Evolutionary conservation across 2,888 invertebrate species (phyloP).

Genomic region (Nymphalis polychloros): DNA sequence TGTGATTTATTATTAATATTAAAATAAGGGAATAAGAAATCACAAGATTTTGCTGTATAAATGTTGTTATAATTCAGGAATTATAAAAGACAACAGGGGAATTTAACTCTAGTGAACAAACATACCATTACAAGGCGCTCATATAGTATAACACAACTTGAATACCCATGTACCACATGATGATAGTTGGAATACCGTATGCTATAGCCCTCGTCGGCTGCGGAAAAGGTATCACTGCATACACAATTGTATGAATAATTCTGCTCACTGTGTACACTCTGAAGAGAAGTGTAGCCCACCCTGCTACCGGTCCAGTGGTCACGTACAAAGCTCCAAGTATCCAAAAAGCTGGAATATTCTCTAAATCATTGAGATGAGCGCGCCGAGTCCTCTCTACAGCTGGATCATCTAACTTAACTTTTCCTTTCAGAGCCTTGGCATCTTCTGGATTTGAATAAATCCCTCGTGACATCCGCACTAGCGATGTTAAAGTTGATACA

Average conservation of each 20-base stretch:
- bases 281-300: slow-evolving; percentile 65
- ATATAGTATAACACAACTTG: slow-evolving; percentile 54
- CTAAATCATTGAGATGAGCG: slow-evolving; percentile 87
- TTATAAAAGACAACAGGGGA: not conserved
- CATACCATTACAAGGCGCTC: slow-evolving; percentile 32
- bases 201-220: slow-evolving; percentile 77
- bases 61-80: not conserved
- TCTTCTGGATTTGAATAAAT: slow-evolving; percentile 67
- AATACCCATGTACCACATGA: slow-evolving; percentile 64
- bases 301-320: slow-evolving; percentile 77
- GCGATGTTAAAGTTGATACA: slow-evolving; percentile 52
- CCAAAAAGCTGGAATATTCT: slow-evolving; percentile 86
- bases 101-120: not conserved
- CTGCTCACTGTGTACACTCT: slow-evolving; percentile 80
- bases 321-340: slow-evolving; percentile 83
- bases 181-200: slow-evolving; percentile 52
- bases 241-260: slow-evolving; percentile 84
- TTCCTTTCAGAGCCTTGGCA: slow-evolving; percentile 53
- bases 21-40: not conserved
- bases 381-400: slow-evolving; percentile 67
- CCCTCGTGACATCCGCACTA: slow-evolving; percentile 51
- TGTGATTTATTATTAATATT: not conserved
- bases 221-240: slow-evolving; percentile 82
- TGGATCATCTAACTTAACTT: slow-evolving; percentile 64
- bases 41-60: not conserved